These are phyloP conservation scores for Leptopterna dolabrata DNA, from an alignment of 2,888 invertebrate genomes.

Conservation along the genomic window DNA sequence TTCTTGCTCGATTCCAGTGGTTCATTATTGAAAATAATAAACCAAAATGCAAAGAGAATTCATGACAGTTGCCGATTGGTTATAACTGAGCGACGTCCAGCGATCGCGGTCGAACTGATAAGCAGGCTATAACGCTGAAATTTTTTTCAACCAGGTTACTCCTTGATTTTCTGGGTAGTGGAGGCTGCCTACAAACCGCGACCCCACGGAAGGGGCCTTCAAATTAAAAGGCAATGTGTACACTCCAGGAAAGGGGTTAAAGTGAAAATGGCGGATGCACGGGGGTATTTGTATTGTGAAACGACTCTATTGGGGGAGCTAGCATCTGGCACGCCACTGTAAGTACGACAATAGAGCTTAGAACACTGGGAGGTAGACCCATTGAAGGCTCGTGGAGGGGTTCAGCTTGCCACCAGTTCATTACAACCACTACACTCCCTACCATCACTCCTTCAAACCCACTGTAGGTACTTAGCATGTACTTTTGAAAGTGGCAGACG, in stretches of 20 bases:
- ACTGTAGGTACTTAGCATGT: background rate
- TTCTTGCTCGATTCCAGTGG: no score
- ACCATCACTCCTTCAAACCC: background rate
- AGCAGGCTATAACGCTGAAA: no score
- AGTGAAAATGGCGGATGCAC: constrained; percentile 53
- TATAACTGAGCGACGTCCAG: no score
- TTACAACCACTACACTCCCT: constrained; percentile 34
- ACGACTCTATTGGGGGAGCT: constrained; percentile 30
- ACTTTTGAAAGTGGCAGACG: background rate
- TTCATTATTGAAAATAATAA: no score
- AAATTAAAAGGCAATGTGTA: constrained; percentile 56
- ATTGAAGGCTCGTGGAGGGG: background rate
- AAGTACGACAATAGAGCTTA: constrained; percentile 23
- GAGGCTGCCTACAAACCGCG: background rate
- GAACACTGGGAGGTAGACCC: constrained; percentile 13
- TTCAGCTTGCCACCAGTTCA: constrained; percentile 30
- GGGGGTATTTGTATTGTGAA: constrained; percentile 54
- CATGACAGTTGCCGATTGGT: no score
- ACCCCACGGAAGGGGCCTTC: constrained; percentile 5
- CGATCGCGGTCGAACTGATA: no score
- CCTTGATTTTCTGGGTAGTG: background rate
- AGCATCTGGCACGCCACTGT: constrained; percentile 48
- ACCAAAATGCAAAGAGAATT: no score
- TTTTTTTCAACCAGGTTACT: background rate
- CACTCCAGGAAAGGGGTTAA: constrained; percentile 26